Evolutionary conservation across 1,140 invertebrate species (phyloP).

Genomic region (Drosophila teissieri): DNA sequence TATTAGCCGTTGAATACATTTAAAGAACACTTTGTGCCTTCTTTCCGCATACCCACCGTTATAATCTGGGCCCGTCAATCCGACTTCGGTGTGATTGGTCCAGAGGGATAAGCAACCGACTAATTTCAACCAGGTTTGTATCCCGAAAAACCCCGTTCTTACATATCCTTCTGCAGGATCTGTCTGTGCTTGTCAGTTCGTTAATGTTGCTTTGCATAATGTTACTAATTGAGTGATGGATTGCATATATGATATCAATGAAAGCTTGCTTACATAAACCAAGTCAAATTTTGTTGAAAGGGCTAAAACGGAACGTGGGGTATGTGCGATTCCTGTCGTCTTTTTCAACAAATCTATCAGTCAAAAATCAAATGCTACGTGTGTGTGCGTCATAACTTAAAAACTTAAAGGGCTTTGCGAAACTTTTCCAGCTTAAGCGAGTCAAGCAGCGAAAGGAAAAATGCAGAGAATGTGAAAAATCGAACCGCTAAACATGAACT

Average conservation of each 20-base stretch:
- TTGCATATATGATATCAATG: conserved; percentile 30
- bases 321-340: conserved; percentile 48
- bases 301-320: background rate
- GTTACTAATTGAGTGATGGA: conserved; percentile 46
- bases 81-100: conserved; percentile 62
- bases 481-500: background rate
- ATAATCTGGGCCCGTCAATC: conserved; percentile 57
- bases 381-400: conserved; percentile 22
- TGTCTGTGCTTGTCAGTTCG: conserved; percentile 18
- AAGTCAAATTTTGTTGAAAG: background rate
- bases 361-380: conserved; percentile 64
- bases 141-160: background rate
- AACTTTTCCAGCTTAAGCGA: conserved; percentile 24
- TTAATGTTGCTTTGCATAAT: conserved; percentile 26
- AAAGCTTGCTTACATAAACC: background rate
- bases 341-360: conserved; percentile 74
- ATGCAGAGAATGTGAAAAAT: background rate
- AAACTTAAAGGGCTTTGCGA: conserved; percentile 10
- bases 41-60: conserved; percentile 14
- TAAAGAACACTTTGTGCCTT: background rate
- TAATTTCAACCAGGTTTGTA: conserved; percentile 24
- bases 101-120: conserved; percentile 36
- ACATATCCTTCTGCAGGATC: conserved; percentile 1
- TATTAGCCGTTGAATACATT: background rate
- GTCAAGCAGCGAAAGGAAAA: conserved; percentile 1